These are phyloP conservation scores for Achroia grisella DNA, from an alignment of 1,140 invertebrate genomes.

Conservation along the genomic window DNA sequence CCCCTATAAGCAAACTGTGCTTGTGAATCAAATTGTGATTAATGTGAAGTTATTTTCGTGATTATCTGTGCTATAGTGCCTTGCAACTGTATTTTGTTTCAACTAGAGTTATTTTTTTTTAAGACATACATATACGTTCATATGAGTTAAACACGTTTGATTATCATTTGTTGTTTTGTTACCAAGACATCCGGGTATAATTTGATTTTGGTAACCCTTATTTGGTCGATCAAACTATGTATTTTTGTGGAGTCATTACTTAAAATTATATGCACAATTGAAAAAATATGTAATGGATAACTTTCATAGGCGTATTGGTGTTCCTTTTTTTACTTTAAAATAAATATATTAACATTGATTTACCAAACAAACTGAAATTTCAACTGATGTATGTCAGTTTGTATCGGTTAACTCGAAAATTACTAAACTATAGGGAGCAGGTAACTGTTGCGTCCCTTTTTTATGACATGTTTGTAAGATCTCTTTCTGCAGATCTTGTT, in stretches of 20 bases:
- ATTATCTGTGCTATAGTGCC: constrained; percentile 29
- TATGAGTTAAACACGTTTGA: constrained; percentile 58
- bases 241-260: constrained; percentile 5
- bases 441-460: constrained; percentile 51
- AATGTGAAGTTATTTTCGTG: constrained; percentile 31
- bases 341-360: too few species aligned
- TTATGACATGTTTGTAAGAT: constrained; percentile 23
- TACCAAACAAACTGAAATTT: too few species aligned
- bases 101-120: constrained; percentile 29
- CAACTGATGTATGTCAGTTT: too few species aligned
- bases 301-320: too few species aligned
- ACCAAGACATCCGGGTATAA: constrained; percentile 54
- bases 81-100: constrained; percentile 43
- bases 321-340: too few species aligned
- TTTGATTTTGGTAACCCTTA: constrained; percentile 22
- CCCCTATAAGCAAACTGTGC: constrained; percentile 40
- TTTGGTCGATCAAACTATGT: constrained; percentile 13
- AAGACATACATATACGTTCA: constrained; percentile 19
- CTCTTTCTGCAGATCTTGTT: constrained; percentile 7
- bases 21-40: constrained; percentile 44
- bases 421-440: constrained; percentile 26
- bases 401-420: too few species aligned
- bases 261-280: constrained; percentile 1
- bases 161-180: constrained; percentile 64
- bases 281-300: constrained; percentile 19